Evolutionary conservation across 2,888 invertebrate genomes (phyloP), one percentile per base, ranked within the genome.

Genomic region (Sphecodes monilicornis): DNA sequence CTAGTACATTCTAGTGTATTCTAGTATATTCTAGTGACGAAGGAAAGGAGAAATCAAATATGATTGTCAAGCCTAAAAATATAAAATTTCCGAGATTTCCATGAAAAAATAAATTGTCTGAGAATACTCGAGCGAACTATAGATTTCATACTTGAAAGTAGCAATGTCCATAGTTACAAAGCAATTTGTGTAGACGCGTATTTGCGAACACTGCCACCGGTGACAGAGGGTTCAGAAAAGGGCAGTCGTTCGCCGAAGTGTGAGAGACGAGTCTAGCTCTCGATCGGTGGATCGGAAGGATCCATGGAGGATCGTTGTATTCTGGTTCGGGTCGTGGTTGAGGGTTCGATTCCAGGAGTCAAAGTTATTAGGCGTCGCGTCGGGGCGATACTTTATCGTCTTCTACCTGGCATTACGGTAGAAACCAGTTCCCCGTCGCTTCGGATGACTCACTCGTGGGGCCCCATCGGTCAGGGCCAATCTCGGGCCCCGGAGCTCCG

Each of bases 351-450:
- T 84, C 73, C 87, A 78, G 80, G 79, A 84, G 84, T 86, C 86
- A 83, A 90, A 89, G 86, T 91, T 90, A 91, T 89, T 86, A 90
- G 86, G 82, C 86, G 88, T 88, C 76, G 82, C 86, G 88, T 88
- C 76, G 83, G 86, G 82, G 76, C 84, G 82, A 91, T 89, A 86
- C 81, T 89, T 89, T 88, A 89, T 91, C 88, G 89, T 70, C 64
- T 22, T 83, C 86, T 83, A 83, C 68, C 81, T 78, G 86, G 85
- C 87, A 86, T 91, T 89, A 90, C 87, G 87, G 88, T 86, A 82
- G 82, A 88, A 91, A 91, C 91, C 90, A 91, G 91, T 91, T 90
- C 79, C 75, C 66, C 50, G 50, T 50, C 22, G 50, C 22, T 22
- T 29, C 32, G 82, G 86, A 88, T 91, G 91, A 91, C 87, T 91